Conservation (phyloP, 2,888 invertebrate genomes). For the Meta bourneti region DNA sequence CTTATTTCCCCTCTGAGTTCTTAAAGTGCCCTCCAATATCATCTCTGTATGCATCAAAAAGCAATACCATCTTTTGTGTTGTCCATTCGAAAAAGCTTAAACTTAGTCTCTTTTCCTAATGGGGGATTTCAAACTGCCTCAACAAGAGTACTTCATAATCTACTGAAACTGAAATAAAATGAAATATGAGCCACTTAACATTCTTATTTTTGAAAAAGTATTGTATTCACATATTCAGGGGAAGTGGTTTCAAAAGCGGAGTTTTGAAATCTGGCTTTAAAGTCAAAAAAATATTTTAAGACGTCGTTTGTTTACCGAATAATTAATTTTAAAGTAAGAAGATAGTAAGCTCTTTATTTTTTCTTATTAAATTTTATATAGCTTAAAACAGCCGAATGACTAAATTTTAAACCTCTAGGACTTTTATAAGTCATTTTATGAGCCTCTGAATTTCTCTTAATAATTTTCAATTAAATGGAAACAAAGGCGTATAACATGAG, state of each 20-base stretch:
- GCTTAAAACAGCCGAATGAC: not conserved
- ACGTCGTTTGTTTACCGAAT: no score
- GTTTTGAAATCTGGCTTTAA: not conserved
- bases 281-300: not conserved
- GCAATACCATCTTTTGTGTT: not conserved
- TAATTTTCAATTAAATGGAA: not conserved
- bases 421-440: not conserved
- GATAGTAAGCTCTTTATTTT: no score
- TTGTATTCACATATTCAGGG: not conserved
- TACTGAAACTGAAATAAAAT: not conserved
- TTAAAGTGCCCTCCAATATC: not conserved
- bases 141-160: not conserved
- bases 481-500: no score
- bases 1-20: not conserved
- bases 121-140: not conserved
- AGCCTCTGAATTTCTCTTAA: not conserved
- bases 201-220: not conserved
- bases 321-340: no score
- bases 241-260: not conserved
- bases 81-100: not conserved
- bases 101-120: not conserved
- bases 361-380: no score
- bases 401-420: not conserved
- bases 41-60: not conserved
- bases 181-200: not conserved